A percentile compares a stretch with the other conserved stretches of the same genome.
Evolutionary conservation across 2,113 vertebrate genomes (phyloP).

Genomic region (Chionomys nivalis): DNA sequence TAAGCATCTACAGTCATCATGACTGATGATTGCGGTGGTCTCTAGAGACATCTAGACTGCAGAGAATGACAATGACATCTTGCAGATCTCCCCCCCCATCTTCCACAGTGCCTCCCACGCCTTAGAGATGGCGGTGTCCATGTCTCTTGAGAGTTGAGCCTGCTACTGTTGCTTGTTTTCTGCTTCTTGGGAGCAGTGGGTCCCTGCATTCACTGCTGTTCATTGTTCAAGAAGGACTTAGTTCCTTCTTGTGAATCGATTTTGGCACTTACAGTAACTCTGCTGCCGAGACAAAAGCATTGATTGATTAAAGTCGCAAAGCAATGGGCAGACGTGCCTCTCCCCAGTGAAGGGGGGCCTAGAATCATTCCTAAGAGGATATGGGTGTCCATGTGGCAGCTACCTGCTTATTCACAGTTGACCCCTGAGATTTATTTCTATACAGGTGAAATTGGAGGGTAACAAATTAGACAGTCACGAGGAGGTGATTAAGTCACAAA

Average conservation of each 20-base stretch:
- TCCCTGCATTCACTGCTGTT: background rate
- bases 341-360: background rate
- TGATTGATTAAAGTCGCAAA: slow-evolving; percentile 9
- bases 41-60: background rate
- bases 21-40: background rate
- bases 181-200: background rate
- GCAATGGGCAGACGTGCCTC: background rate
- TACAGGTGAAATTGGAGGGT: background rate
- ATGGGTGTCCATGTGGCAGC: background rate
- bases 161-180: background rate
- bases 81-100: too few species aligned
- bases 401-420: background rate
- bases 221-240: background rate
- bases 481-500: background rate
- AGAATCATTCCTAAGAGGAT: background rate
- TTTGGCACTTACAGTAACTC: background rate
- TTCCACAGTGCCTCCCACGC: background rate
- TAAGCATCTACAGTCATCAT: too few species aligned
- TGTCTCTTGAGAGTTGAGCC: background rate
- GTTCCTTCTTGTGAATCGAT: background rate
- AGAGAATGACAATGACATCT: background rate
- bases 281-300: background rate
- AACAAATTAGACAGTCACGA: background rate
- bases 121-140: background rate
- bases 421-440: background rate